phyloP scores from a whole-genome alignment of 1,140 invertebrate species.

The Aphaenogaster floridana region DNA sequence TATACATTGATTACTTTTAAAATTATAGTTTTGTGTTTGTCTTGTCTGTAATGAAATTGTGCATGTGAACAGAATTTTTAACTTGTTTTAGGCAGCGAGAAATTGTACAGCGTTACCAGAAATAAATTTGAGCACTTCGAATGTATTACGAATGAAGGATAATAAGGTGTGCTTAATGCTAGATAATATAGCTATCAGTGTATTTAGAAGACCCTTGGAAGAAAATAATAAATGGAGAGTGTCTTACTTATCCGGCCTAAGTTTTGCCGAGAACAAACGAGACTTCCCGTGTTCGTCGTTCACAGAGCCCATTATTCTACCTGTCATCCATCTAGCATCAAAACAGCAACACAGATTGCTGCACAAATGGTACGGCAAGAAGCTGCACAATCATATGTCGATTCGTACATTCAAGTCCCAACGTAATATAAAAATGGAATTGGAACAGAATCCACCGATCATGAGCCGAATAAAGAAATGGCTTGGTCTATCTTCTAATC shows the following conservation, averaged over 20 bases:
- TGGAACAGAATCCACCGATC: constrained; percentile 90
- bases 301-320: constrained; percentile 71
- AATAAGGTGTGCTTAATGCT: constrained; percentile 75
- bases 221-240: constrained; percentile 81
- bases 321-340: constrained; percentile 64
- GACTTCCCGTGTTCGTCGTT: constrained; percentile 68
- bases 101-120: constrained; percentile 80
- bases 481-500: constrained; percentile 68
- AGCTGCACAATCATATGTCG: constrained; percentile 74
- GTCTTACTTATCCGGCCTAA: constrained; percentile 81
- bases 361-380: constrained; percentile 70
- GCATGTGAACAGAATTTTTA: not conserved
- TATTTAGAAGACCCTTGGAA: constrained; percentile 67
- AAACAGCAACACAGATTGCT: constrained; percentile 73
- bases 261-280: constrained; percentile 83
- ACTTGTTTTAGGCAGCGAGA: constrained; percentile 79
- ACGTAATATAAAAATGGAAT: constrained; percentile 90
- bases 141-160: constrained; percentile 72
- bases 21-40: not conserved
- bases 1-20: not conserved
- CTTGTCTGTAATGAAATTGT: not conserved
- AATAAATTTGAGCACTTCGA: constrained; percentile 73
- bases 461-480: constrained; percentile 82
- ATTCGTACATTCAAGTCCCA: constrained; percentile 92
- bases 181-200: constrained; percentile 71